Conservation (phyloP, 2,888 invertebrate species). For the Atrina japonica region DNA sequence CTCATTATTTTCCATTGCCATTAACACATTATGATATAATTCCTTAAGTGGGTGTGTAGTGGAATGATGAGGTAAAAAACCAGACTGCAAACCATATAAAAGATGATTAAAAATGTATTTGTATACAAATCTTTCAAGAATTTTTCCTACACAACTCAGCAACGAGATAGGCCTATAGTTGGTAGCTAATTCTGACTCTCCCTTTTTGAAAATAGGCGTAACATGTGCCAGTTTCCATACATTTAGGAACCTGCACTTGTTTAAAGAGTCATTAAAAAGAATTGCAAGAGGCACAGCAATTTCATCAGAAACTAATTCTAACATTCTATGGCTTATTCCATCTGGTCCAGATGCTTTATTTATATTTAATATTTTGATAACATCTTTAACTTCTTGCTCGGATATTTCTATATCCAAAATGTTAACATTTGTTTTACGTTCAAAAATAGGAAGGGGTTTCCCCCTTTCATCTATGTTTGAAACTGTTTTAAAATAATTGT, state of each 20-base stretch:
- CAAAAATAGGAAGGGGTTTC: too few species aligned
- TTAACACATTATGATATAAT: too few species aligned
- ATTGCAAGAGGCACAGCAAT: neutral
- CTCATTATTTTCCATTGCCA: too few species aligned
- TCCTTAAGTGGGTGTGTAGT: too few species aligned
- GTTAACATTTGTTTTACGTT: too few species aligned
- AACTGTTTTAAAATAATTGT: too few species aligned
- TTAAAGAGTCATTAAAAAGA: neutral
- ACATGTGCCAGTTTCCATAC: constrained; percentile 8
- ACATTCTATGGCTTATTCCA: neutral
- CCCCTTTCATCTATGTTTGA: too few species aligned
- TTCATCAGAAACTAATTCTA: neutral
- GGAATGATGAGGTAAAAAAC: too few species aligned
- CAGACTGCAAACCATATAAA: too few species aligned
- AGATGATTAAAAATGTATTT: too few species aligned
- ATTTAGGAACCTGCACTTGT: constrained; percentile 1
- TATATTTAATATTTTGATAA: neutral
- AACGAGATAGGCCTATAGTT: constrained; percentile 7
- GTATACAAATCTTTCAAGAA: too few species aligned
- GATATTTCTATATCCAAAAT: neutral
- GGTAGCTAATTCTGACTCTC: neutral
- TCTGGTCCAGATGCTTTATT: constrained; percentile 11
- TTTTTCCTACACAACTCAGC: too few species aligned
- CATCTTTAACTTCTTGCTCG: neutral
- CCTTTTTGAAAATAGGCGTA: constrained; percentile 10